Conservation (phyloP, 2,888 invertebrate genomes). For the Aporophyla lueneburgensis region DNA sequence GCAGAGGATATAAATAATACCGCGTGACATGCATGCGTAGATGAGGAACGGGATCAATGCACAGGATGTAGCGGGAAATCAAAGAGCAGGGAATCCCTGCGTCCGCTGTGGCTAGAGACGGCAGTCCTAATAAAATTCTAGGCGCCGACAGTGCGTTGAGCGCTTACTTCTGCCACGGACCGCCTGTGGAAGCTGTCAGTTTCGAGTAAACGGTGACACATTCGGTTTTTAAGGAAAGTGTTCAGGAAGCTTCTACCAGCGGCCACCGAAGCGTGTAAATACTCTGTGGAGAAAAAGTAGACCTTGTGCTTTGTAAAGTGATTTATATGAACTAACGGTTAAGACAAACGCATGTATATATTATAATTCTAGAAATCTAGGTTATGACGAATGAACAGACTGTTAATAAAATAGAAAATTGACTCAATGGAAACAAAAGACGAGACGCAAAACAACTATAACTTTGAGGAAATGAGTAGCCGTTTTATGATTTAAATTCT, state of each 20-base stretch:
- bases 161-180: not conserved
- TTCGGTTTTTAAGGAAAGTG: not conserved
- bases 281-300: not conserved
- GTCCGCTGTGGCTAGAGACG: not conserved
- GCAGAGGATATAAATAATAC: constrained; percentile 74
- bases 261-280: not conserved
- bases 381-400: not conserved
- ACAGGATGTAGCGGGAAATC: constrained; percentile 12
- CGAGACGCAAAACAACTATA: not conserved
- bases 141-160: not conserved
- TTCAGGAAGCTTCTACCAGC: not conserved
- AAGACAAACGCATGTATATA: not conserved
- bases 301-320: not conserved
- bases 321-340: not conserved
- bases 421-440: not conserved
- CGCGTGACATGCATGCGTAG: constrained; percentile 65
- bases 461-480: not conserved
- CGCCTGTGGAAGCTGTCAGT: not conserved
- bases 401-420: not conserved
- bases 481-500: not conserved
- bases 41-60: constrained; percentile 15
- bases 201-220: no score
- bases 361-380: not conserved
- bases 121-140: no score
- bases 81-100: not conserved